Conservation (phyloP, 1,140 invertebrate genomes). For the Drosophila cardini region DNA sequence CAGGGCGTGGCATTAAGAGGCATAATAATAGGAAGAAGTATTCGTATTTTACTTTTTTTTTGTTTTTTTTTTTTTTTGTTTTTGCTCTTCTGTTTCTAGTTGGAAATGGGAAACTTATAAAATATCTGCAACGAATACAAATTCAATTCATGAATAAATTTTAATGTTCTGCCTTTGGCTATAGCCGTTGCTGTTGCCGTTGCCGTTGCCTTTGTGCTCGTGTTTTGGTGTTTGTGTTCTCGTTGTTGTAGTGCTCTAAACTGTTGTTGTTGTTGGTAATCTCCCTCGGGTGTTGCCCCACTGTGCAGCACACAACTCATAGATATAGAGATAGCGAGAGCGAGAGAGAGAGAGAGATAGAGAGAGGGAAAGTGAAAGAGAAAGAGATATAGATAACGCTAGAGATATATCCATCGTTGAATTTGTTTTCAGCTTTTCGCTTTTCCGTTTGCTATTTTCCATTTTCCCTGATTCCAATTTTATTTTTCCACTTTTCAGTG, state of each 20-base stretch:
- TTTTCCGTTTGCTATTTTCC: neutral
- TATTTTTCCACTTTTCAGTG: neutral
- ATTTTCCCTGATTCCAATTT: slow-evolving; percentile 3
- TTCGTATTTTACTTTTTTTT: neutral
- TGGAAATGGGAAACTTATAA: slow-evolving; percentile 66
- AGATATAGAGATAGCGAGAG: neutral
- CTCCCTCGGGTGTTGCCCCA: slow-evolving; percentile 19
- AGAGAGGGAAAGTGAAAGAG: neutral
- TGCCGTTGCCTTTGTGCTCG: slow-evolving; percentile 12
- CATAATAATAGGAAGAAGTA: neutral
- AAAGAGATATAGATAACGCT: slow-evolving; percentile 10
- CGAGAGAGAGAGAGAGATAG: neutral
- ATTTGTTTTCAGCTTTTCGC: neutral
- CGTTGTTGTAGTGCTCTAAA: neutral
- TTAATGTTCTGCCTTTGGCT: slow-evolving; percentile 65
- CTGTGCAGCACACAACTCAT: neutral
- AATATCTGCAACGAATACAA: slow-evolving; percentile 81
- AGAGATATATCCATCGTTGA: slow-evolving; percentile 29
- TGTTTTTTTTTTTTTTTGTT: neutral
- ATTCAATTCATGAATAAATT: slow-evolving; percentile 84
- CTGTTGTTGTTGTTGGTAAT: slow-evolving; percentile 12
- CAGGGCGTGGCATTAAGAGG: slow-evolving; percentile 5
- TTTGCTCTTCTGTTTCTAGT: neutral
- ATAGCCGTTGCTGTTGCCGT: slow-evolving; percentile 18
- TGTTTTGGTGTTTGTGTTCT: neutral